Evolutionary conservation across 1,140 invertebrate species (phyloP), one percentile per base, ranked within the genome.

Genomic region (Musca domestica): DNA sequence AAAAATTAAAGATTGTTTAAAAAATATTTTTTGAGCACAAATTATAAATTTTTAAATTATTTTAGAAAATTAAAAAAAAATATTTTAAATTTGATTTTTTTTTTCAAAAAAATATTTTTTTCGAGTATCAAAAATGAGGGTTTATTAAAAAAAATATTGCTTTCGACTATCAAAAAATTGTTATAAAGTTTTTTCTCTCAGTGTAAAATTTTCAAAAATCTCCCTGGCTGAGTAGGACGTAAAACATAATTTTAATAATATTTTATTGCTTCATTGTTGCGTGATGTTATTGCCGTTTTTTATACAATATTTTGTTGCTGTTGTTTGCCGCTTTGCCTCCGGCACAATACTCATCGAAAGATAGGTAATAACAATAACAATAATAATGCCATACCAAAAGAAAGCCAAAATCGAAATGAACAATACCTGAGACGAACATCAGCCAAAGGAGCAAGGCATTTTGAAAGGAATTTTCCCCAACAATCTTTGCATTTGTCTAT

Each of bases 161-260:
- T n/a, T n/a, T n/a, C n/a, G n/a, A n/a, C n/a, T n/a, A n/a, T n/a
- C n/a, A n/a, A n/a, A n/a, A n/a, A n/a, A n/a, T n/a, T n/a, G n/a
- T n/a, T n/a, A n/a, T n/a, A n/a, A n/a, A n/a, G n/a, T n/a, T n/a
- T 30, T 30, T 30, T 30, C 27, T 30, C 27, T 30, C 27, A 3
- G 27, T 30, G 27, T 30, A 30, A 30, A 30, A 30, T 30, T 30
- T 30, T 4, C 27, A 30, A 30, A 3, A 30, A 30, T n/a, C n/a
- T n/a, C n/a, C n/a, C n/a, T n/a, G n/a, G n/a, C n/a, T n/a, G n/a
- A n/a, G n/a, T n/a, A 34, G 48, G 34, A 67, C 61, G 34, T 54
- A 41, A 71, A 73, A 71, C 70, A 75, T 78, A 71, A 78, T 78
- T 78, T 78, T 78, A 78, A 78, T 78, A 78, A 78, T 74, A 77